Evolutionary conservation across 2,888 invertebrate species (phyloP), one percentile per base, ranked within the genome.

Genomic region (Xanthorhoe designata): DNA sequence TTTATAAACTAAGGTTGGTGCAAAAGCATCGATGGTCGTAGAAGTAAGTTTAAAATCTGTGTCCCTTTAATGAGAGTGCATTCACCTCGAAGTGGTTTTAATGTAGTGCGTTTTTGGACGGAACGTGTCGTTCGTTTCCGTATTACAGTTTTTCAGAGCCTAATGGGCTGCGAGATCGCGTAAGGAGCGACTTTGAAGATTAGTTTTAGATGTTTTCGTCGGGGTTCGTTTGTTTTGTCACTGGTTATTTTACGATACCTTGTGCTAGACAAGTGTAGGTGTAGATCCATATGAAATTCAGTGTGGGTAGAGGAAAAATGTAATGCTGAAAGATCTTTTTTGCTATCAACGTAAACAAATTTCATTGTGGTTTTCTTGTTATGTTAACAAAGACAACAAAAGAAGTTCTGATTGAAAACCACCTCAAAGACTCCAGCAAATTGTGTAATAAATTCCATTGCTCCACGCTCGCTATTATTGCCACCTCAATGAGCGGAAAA

Each of bases 61-160:
- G 83, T 81, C 88, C 85, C 87, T 91, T 91, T 92, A 92, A 92
- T 91, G 89, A 91, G 91, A 89, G 92, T 84, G 86, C 92, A 78
- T 91, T 90, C 86, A 90, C 88, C 91, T 85, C 86, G 72, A 75
- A 79, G 80, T 80, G 75, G 78, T 81, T 84, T 84, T 86, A 88
- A 85, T 83, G 84, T 82, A 82, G 84, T 85, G 81, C 81, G 84
- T 85, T 90, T 90, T 85, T 82, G 87, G 89, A 87, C 81, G 83
- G 83, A 80, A 74, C 79, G 79, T 75, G 80, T 80, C 77, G 75
- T 69, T 71, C 86, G 83, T 90, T 91, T 91, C 91, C 91, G 91
- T 91, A 88, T 82, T 79, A 75, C 78, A 61, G 72, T 83, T 82
- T 79, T 80, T 79, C 79, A 77, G 74, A 69, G 75, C 66, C 70